These are phyloP conservation scores for Neoniphon sammara DNA, from an alignment of 2,797 vertebrate species.

Conservation along the genomic window DNA sequence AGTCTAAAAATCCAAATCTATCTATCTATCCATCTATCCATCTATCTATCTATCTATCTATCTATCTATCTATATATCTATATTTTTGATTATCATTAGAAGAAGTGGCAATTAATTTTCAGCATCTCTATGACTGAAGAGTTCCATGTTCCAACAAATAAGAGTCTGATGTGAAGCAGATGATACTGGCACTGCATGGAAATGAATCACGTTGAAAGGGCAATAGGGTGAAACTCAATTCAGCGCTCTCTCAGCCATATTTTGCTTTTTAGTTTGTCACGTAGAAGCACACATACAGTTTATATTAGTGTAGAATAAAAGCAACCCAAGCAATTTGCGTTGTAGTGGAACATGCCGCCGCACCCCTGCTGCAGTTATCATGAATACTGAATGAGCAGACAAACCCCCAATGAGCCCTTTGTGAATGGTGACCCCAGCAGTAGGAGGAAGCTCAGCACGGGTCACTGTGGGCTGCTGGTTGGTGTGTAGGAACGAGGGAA, in stretches of 20 bases:
- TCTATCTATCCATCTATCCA: no score
- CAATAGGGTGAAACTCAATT: not conserved
- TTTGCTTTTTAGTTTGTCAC: not conserved
- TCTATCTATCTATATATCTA: no score
- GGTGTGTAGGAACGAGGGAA: conserved; percentile 47
- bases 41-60: no score
- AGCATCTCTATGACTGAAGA: no score
- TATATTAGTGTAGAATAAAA: not conserved
- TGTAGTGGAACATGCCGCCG: conserved; percentile 28
- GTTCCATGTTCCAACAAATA: no score
- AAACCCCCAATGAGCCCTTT: conserved; percentile 34
- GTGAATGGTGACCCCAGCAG: conserved; percentile 20
- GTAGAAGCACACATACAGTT: not conserved
- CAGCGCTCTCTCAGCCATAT: conserved; percentile 25
- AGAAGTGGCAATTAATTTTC: no score
- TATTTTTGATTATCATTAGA: no score
- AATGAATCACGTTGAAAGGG: not conserved
- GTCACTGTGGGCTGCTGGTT: conserved; percentile 50
- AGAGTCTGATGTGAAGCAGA: conserved; percentile 20
- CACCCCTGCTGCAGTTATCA: conserved; percentile 31
- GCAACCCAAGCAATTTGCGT: not conserved
- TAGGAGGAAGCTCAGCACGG: conserved; percentile 16
- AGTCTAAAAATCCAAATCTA: no score
- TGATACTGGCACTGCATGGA: conserved; percentile 22
- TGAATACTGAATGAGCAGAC: conserved; percentile 28